Base-by-base conservation (phyloP, 1,140 invertebrate genomes). In the Eupristina koningsbergeri region DNA sequence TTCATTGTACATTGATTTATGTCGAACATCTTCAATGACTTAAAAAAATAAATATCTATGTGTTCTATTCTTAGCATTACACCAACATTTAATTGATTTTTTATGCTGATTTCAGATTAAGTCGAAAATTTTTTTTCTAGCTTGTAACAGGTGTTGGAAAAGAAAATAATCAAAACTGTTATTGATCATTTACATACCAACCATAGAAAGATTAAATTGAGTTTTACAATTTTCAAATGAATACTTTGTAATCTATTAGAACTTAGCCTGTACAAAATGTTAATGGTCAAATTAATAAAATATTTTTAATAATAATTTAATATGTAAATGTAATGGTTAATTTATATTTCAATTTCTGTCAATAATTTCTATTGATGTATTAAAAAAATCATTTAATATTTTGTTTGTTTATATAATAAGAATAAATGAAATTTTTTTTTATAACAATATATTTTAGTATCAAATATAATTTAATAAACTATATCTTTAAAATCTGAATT, bases 81-180 rank as follows among this genome's bases (percentile, higher is more conserved):
- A 39, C 31, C 26, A 7, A 69, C 36, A 15, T 58, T 58, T 26
- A 26, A 58, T 26, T 26, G 19, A 58, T 26, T 41, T 41, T 71
- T 71, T 41, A 71, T 71, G 67, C 36, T 71, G 22, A 71, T 71
- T 71, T 71, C 22, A 71, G 41, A 71, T 71, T 71, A 26, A 31
- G 5, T 69, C 19, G 36, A 69, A 34, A 69, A 69, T 41, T 41
- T 67, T 64, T 64, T 36, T 41, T 7, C 26, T n/a, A 71, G 7
- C 0, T 11, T 71, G 19, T n/a, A 19, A 5, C 29, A 41, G 36
- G 26, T 71, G 36, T n/a, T 41, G n/a, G 7, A 71, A 71, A 41
- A 69, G 29, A 71, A 71, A 71, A 71, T 41, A 22, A 41, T 71
- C 36, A 41, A 71, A 71, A 71, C 67, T 71, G 67, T 41, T 67